Evolutionary conservation across 2,888 invertebrate species (phyloP), one percentile per base, ranked within the genome.

Genomic region (Rosalia funebris): DNA sequence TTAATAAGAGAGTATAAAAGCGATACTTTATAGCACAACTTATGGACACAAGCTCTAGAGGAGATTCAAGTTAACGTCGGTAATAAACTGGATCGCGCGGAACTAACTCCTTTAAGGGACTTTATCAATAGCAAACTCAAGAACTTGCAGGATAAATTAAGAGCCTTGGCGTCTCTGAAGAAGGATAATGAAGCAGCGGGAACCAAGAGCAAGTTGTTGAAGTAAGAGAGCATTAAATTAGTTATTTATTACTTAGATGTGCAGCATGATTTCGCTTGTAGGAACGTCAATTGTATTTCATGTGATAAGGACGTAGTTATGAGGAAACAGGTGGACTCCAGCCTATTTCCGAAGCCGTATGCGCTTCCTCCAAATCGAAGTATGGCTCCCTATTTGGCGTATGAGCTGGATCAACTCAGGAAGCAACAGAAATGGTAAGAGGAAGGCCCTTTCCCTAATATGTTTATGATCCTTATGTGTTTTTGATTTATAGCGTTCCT

Each of bases 241-340:
- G n/a, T n/a, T n/a, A n/a, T n/a, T n/a, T n/a, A n/a, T n/a, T n/a
- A n/a, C n/a, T n/a, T n/a, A n/a, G n/a, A n/a, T n/a, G n/a, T n/a
- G n/a, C n/a, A n/a, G n/a, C n/a, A n/a, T n/a, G n/a, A n/a, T n/a
- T n/a, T 47, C 20, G 31, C 47, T 66, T 72, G 48, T 60, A 90
- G 89, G 70, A 87, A 91, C 68, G 85, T 92, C 11, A 88, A 90
- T 68, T 92, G 92, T 74, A 85, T 92, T 71, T 91, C 91, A 0
- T 92, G 92, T 72, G 90, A 92, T 71, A 89, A 89, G 31, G 86
- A 88, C 17, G 91, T 88, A 1, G 86, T 90, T 1, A 92, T 92
- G 91, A 80, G 82, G 15, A 86, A 84, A 75, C 84, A 88, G 11
- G 83, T 87, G 34, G 77, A 82, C 16, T 73, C 83, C 0, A 73